Conservation (phyloP, 2,888 invertebrate genomes). For the Agrochola lota region DNA sequence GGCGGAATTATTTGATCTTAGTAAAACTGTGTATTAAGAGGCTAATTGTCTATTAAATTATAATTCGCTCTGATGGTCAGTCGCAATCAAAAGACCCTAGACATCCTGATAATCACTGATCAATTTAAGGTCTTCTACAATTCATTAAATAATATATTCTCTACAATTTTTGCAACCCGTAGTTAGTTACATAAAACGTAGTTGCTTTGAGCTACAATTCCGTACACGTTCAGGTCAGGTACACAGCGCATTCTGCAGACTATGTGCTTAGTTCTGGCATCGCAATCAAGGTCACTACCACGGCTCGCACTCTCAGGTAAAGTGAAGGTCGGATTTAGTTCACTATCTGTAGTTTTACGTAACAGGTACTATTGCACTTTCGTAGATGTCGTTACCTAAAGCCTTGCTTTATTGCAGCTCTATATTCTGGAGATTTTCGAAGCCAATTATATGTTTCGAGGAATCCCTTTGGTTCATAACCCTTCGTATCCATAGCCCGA, state of each 20-base stretch:
- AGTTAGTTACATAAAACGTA: conserved; percentile 11
- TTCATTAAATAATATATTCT: neutral
- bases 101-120: neutral
- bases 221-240: conserved; percentile 18
- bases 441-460: neutral
- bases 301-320: neutral
- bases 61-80: neutral
- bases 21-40: neutral
- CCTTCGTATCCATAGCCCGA: too few species aligned
- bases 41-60: neutral
- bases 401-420: neutral
- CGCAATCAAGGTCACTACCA: conserved; percentile 43
- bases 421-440: too few species aligned
- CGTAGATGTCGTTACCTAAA: neutral
- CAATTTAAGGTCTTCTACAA: neutral
- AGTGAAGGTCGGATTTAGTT: conserved; percentile 15
- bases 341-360: conserved; percentile 17
- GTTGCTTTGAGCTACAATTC: neutral
- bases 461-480: neutral
- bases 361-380: neutral
- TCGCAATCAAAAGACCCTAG: too few species aligned
- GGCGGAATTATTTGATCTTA: neutral
- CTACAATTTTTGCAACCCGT: neutral
- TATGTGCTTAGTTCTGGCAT: conserved; percentile 12
- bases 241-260: conserved; percentile 11